Conservation (phyloP, 1,140 invertebrate genomes). For the Drosophila teissieri region DNA sequence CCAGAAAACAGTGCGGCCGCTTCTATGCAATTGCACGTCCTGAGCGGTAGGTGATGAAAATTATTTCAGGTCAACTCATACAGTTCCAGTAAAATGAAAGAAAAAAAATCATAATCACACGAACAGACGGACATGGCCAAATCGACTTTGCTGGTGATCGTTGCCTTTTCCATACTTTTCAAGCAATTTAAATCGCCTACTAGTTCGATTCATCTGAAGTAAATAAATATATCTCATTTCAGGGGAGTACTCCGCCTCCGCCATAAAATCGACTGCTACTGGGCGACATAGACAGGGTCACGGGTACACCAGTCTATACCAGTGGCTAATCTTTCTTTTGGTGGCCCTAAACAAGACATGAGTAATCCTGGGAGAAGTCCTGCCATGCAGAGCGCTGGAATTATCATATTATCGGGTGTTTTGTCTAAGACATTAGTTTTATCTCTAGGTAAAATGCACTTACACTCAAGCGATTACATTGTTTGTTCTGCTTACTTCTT, state of each 20-base stretch:
- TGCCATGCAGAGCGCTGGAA: slow-evolving; percentile 9
- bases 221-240: slow-evolving; percentile 2
- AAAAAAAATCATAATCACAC: no score
- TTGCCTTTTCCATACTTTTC: no score
- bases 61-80: background rate
- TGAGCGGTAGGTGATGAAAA: slow-evolving; percentile 62
- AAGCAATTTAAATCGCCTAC: no score
- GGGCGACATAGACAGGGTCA: slow-evolving; percentile 41
- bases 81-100: no score
- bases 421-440: slow-evolving; percentile 61
- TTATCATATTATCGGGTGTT: slow-evolving; percentile 18
- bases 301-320: slow-evolving; percentile 59
- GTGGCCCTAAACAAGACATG: slow-evolving; percentile 73
- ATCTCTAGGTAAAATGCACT: slow-evolving; percentile 53
- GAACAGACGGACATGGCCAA: no score
- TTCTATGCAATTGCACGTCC: slow-evolving; percentile 73
- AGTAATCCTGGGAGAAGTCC: background rate
- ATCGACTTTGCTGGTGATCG: no score
- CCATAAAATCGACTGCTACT: slow-evolving; percentile 69
- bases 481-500: slow-evolving; percentile 35
- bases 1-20: slow-evolving; percentile 75
- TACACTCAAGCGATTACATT: slow-evolving; percentile 21
- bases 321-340: slow-evolving; percentile 68
- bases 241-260: slow-evolving; percentile 84
- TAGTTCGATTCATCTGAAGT: no score